Conservation (phyloP, 92 coral and sea anemone genomes). For the Epizoanthus rinbou region DNA sequence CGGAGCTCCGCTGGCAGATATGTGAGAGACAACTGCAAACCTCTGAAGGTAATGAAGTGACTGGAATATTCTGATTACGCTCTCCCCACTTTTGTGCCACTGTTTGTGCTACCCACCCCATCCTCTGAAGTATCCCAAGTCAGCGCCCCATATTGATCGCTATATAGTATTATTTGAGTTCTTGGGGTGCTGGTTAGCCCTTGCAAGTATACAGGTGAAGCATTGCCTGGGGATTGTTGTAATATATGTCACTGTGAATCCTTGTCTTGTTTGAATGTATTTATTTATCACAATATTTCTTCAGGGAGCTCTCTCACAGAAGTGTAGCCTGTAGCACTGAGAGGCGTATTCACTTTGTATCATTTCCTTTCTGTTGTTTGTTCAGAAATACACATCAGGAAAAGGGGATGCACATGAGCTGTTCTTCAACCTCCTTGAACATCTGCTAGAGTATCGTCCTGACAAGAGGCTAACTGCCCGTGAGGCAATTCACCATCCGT, state of each 20-base stretch:
- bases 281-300: too few species aligned
- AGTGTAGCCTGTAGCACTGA: too few species aligned
- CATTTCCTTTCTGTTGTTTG: neutral
- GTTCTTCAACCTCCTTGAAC: conserved; percentile 87
- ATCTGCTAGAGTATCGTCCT: conserved; percentile 86
- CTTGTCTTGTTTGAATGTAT: neutral
- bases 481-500: conserved; percentile 92
- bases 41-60: conserved; percentile 70
- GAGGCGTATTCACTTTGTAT: neutral
- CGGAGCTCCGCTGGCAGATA: conserved; percentile 91
- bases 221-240: neutral
- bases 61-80: neutral
- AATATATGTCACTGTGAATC: neutral
- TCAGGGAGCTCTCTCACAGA: too few species aligned
- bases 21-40: conserved; percentile 92
- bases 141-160: too few species aligned
- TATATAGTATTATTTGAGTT: too few species aligned
- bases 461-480: conserved; percentile 78
- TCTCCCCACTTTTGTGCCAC: neutral
- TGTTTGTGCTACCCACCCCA: neutral
- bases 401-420: conserved; percentile 78
- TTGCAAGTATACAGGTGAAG: too few species aligned
- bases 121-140: too few species aligned
- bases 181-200: too few species aligned
- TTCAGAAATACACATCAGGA: conserved; percentile 80